phyloP scores from a whole-genome alignment of 2,888 invertebrate genomes.

The Abscondita cerata region DNA sequence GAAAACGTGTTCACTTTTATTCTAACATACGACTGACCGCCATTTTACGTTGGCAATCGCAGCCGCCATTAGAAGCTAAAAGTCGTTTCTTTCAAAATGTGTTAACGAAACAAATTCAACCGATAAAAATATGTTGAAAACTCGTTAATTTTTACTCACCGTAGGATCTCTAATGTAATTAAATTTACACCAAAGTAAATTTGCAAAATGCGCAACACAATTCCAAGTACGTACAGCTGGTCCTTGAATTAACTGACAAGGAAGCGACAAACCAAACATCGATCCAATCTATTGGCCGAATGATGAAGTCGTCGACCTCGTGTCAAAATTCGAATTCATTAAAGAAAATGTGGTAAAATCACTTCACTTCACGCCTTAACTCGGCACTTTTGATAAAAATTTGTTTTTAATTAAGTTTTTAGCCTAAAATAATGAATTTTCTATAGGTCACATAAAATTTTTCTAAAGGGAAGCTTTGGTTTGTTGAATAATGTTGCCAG shows the following conservation, averaged over 20 bases:
- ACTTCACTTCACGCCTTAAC: no score
- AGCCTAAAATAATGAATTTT: no score
- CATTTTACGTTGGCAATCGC: slow-evolving; percentile 25
- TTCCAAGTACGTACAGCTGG: slow-evolving; percentile 75
- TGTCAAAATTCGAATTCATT: slow-evolving; percentile 41
- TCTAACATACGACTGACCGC: slow-evolving; percentile 5
- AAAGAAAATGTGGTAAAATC: slow-evolving; percentile 37
- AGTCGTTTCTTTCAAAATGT: not conserved
- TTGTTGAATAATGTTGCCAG: no score
- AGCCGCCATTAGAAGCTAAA: slow-evolving; percentile 15
- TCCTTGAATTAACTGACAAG: slow-evolving; percentile 71
- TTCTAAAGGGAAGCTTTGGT: no score
- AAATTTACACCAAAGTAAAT: slow-evolving; percentile 69
- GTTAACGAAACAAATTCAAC: not conserved
- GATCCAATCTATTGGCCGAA: slow-evolving; percentile 65
- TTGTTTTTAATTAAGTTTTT: no score
- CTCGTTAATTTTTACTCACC: slow-evolving; percentile 48
- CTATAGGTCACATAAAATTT: no score
- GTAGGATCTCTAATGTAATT: slow-evolving; percentile 53
- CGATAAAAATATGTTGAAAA: slow-evolving; percentile 1
- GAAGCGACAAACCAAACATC: slow-evolving; percentile 72
- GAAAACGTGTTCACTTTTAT: no score
- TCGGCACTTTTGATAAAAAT: no score
- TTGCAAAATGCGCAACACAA: slow-evolving; percentile 67
- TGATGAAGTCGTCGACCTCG: slow-evolving; percentile 44